Evolutionary conservation across 2,113 vertebrate species (phyloP).

Genomic region (Cinclus mexicanus): DNA sequence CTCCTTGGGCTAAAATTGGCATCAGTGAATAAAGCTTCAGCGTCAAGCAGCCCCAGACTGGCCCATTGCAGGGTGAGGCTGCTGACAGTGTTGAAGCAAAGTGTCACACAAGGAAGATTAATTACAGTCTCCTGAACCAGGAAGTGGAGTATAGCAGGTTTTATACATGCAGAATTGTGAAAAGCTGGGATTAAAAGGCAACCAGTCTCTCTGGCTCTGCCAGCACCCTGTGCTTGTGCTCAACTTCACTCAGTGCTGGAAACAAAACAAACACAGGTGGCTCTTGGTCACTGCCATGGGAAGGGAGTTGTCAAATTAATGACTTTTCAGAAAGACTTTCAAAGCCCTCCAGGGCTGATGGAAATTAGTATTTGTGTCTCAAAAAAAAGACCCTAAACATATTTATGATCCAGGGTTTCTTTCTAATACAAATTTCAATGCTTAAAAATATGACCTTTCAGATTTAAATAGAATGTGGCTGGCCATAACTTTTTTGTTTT

Average conservation of each 20-base stretch:
- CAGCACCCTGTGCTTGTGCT: neutral
- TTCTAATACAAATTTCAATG: neutral
- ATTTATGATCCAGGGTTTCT: neutral
- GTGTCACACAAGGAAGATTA: neutral
- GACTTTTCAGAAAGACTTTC: neutral
- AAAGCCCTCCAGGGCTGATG: neutral
- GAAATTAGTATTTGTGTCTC: neutral
- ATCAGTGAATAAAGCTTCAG: neutral
- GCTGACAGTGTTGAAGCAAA: neutral
- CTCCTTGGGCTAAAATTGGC: neutral
- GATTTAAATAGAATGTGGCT: neutral
- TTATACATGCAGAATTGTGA: neutral
- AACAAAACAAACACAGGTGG: neutral
- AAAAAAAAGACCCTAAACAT: neutral
- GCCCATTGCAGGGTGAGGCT: neutral
- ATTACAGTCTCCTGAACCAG: neutral
- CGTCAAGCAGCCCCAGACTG: neutral
- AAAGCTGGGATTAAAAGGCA: neutral
- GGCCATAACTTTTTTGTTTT: neutral
- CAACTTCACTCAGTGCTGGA: neutral
- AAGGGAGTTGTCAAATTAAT: neutral
- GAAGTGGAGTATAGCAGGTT: neutral
- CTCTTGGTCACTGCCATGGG: neutral
- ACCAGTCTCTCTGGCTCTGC: slow-evolving; percentile 18
- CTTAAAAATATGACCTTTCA: neutral